Base-by-base conservation (phyloP, 2,113 vertebrate genomes). In the Petaurus breviceps region DNA sequence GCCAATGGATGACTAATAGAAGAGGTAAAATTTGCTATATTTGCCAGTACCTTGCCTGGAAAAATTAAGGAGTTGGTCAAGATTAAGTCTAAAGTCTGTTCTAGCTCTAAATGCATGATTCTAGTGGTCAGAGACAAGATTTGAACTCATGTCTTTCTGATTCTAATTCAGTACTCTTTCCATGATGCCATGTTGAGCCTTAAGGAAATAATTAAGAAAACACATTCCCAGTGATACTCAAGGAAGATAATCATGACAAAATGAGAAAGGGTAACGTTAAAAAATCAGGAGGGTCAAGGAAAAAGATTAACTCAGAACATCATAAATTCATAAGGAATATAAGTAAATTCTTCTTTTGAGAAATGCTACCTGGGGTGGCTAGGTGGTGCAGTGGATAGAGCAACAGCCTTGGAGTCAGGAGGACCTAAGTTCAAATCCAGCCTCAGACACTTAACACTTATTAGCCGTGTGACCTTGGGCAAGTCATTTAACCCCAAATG, bases 21-120 rank as follows among this genome's bases (percentile, higher is more conserved):
- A 31, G 90, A 97, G 95, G 97, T 97, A 97, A 97, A 95, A 92
- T 89, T 92, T 96, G 97, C 28, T 37, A 37, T 28, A 61, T 8
- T 61, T 61, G 31, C 28, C 57, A 61, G 28, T 31, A 11, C 28
- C 28, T 61, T 2, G 12, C 37, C 0, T 61, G 28, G 31, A 61
- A 61, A 61, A 12, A 37, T 37, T 61, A 37, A 31, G 0, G 28
- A 61, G 10, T 61, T 61, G 57, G 57, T 3, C 9, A 61, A 31
- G 57, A 61, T 31, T 31, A 37, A 14, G 57, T 61, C 9, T 28
- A 57, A 28, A 28, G 55, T 57, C 57, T 61, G 10, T 31, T 61
- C 57, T 14, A 37, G 57, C 57, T 61, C 57, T 31, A 61, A 31
- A 61, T 61, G 57, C 31, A 61, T 14, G 28, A 61, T 61, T 28